Base-by-base conservation (phyloP, 2,113 vertebrate species). In the Parus major region DNA sequence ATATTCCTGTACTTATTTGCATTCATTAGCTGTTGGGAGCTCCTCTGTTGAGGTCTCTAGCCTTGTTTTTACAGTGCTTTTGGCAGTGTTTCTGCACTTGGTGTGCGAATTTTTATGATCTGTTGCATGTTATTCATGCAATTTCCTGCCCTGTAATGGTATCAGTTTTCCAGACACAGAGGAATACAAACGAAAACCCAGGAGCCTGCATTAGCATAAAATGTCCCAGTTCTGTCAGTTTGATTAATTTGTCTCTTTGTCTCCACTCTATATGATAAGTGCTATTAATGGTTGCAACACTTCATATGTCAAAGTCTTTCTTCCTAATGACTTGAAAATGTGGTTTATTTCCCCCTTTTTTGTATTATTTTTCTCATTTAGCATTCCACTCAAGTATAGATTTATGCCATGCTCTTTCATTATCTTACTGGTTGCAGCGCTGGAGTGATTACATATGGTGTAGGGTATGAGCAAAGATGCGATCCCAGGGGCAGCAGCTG, bases 211-310 rank as follows among this genome's bases (percentile, higher is more conserved):
- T 99, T 98, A 98, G 98, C 98, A 98, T 98, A 98, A 98, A 98
- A 98, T 97, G 97, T 98, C 98, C 98, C 98, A 98, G 98, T 98
- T 98, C 98, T 99, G 98, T 99, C 98, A 98, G 90, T 95, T 97
- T 99, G 98, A 99, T 99, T 98, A 98, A 98, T 99, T 98, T 98
- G 97, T 98, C 96, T 98, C 98, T 98, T 99, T 99, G 98, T 99
- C 97, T 98, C 97, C 98, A 97, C 97, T 98, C 98, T 98, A 97
- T 98, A 98, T 98, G 98, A 97, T 98, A 98, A 98, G 98, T 98
- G 98, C 98, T 98, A 97, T 99, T 98, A 98, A 98, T 98, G 98
- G 98, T 97, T 98, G 97, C 98, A 98, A 98, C 97, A 97, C 98
- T 98, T 98, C 98, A 98, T 98, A 98, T 98, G 97, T 98, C 98